These are phyloP conservation scores for Anableps anableps DNA, from an alignment of 2,797 vertebrate species.

Conservation along the genomic window DNA sequence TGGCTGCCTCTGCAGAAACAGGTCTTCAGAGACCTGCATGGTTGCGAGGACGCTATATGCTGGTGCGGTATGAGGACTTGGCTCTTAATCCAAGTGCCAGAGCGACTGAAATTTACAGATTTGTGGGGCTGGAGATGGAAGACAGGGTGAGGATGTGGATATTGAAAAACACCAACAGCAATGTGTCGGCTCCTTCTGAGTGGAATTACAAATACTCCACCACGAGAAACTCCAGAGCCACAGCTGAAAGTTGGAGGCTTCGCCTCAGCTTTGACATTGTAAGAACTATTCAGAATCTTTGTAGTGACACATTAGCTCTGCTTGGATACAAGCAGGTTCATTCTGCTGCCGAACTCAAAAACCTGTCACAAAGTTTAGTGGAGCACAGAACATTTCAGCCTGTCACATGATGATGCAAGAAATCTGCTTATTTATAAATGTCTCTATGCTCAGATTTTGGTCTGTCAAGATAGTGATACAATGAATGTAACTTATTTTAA, in stretches of 20 bases:
- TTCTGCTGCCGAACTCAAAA: conserved; percentile 77
- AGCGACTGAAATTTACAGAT: conserved; percentile 79
- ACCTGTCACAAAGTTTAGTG: conserved; percentile 80
- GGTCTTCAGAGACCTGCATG: conserved; percentile 78
- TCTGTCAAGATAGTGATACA: conserved; percentile 22
- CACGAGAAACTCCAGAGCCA: conserved; percentile 78
- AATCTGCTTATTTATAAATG: conserved; percentile 22
- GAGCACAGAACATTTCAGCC: conserved; percentile 73
- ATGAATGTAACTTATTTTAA: conserved; percentile 49
- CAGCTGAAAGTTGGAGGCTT: conserved; percentile 83
- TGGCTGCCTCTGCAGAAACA: conserved; percentile 76
- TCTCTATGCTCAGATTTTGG: conserved; percentile 12
- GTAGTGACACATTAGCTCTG: conserved; percentile 80
- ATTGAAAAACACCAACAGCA: conserved; percentile 79
- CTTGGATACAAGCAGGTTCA: conserved; percentile 82
- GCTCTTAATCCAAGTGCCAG: conserved; percentile 79
- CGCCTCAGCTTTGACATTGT: conserved; percentile 79
- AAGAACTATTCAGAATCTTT: conserved; percentile 79
- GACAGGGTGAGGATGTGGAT: conserved; percentile 79
- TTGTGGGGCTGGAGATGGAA: conserved; percentile 78
- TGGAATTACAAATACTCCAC: conserved; percentile 83
- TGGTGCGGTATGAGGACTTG: conserved; percentile 86
- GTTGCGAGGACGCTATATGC: conserved; percentile 82
- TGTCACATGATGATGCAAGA: conserved; percentile 34
- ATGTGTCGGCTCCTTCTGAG: conserved; percentile 49